Percentiles rank a stretch among this genome's conserved stretches.
These are phyloP conservation scores for Andrena cerasifolii DNA, from an alignment of 1,140 invertebrate genomes.

Conservation along the genomic window DNA sequence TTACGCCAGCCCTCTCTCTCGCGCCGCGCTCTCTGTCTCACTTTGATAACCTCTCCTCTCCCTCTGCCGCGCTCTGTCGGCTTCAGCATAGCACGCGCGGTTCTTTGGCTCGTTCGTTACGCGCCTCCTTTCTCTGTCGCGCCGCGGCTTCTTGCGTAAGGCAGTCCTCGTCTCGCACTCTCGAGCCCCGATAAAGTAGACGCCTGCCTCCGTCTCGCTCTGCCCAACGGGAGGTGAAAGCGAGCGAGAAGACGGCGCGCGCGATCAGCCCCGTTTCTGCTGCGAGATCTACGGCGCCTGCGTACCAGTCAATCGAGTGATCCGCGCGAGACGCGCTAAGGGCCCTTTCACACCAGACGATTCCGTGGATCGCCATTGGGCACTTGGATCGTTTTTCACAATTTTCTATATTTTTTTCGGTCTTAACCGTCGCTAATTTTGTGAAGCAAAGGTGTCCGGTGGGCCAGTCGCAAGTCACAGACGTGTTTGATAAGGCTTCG, in stretches of 20 bases:
- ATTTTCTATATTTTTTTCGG: too few species aligned
- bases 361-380: not conserved
- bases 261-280: conserved; percentile 48
- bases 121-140: not conserved
- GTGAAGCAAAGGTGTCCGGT: too few species aligned
- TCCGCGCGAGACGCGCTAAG: not conserved
- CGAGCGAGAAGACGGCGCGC: conserved; percentile 14
- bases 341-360: too few species aligned
- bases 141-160: not conserved
- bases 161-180: conserved; percentile 3
- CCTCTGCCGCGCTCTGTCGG: not conserved
- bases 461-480: too few species aligned
- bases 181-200: conserved; percentile 3
- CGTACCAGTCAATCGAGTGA: conserved; percentile 38
- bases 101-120: conserved; percentile 18
- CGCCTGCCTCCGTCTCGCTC: not conserved
- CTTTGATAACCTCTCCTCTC: conserved; percentile 17
- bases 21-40: conserved; percentile 46
- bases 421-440: too few species aligned
- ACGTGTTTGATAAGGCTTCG: too few species aligned
- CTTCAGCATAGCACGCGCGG: not conserved
- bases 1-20: conserved; percentile 60
- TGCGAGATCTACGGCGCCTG: conserved; percentile 55
- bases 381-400: too few species aligned
- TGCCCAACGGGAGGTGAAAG: too few species aligned